phyloP scores from a whole-genome alignment of 2,797 vertebrate genomes.

The Heliangelus exortis region DNA sequence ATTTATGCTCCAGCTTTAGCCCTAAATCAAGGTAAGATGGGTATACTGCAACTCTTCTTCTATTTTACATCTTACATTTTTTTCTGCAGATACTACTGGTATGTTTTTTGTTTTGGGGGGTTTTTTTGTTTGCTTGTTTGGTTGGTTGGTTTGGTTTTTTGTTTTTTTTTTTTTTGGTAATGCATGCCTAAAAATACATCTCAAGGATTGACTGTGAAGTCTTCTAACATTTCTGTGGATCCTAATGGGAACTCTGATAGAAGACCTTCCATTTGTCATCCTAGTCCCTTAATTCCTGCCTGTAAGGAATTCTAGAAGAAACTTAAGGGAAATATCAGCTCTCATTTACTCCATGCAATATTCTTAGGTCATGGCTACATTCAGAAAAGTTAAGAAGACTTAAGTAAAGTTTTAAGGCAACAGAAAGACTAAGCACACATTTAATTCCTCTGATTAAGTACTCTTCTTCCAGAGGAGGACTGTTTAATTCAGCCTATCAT shows the following conservation, averaged over 20 bases:
- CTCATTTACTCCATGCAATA: not conserved
- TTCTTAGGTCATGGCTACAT: not conserved
- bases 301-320: not conserved
- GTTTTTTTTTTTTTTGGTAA: not conserved
- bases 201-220: not conserved
- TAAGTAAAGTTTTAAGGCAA: not conserved
- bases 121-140: too few relatives aligned
- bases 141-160: too few relatives aligned
- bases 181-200: not conserved
- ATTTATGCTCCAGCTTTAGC: slow-evolving; percentile 85
- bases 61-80: not conserved
- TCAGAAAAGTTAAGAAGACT: not conserved
- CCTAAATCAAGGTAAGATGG: slow-evolving; percentile 82
- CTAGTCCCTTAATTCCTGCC: not conserved
- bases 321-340: not conserved
- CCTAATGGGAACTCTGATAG: not conserved
- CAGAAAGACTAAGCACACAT: not conserved
- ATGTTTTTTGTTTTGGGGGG: not conserved
- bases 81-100: not conserved
- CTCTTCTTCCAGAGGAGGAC: not conserved
- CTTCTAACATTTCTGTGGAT: not conserved
- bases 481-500: not conserved
- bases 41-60: not conserved
- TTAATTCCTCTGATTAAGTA: not conserved
- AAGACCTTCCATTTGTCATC: not conserved